Evolutionary conservation across 2,888 invertebrate species (phyloP).

Genomic region (Eurytoma californica): DNA sequence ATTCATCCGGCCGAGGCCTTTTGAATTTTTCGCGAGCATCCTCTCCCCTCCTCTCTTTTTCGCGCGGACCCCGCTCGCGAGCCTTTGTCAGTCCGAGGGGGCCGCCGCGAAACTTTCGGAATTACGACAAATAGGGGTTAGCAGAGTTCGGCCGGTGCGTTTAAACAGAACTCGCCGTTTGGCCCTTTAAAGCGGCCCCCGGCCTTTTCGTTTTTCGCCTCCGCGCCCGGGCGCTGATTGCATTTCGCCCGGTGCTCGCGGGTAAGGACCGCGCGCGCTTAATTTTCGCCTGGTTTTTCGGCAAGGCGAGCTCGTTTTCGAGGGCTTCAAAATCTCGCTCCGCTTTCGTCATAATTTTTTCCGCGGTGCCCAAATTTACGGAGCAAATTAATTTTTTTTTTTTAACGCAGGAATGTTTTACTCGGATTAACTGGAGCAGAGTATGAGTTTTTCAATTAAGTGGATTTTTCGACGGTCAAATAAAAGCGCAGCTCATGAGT

Average conservation of each 20-base stretch:
- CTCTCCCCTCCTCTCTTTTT: background rate
- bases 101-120: constrained; percentile 45
- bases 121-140: constrained; percentile 56
- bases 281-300: background rate
- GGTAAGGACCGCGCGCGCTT: background rate
- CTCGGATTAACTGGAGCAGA: no score
- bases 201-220: background rate
- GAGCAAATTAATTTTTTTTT: no score
- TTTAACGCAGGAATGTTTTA: no score
- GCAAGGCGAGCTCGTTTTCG: no score
- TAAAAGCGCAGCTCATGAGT: no score
- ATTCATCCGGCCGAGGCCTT: background rate
- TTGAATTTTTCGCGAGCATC: constrained; percentile 36
- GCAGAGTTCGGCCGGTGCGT: constrained; percentile 43
- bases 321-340: no score
- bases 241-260: background rate
- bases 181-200: constrained; percentile 8
- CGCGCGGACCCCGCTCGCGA: background rate
- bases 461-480: no score
- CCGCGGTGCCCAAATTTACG: no score
- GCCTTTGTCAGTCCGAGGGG: constrained; percentile 31
- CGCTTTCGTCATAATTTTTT: no score
- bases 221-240: background rate
- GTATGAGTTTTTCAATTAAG: no score
- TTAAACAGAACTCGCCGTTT: constrained; percentile 41